Evolutionary conservation across 2,113 vertebrate species (phyloP).

Genomic region (Podilymbus podiceps): DNA sequence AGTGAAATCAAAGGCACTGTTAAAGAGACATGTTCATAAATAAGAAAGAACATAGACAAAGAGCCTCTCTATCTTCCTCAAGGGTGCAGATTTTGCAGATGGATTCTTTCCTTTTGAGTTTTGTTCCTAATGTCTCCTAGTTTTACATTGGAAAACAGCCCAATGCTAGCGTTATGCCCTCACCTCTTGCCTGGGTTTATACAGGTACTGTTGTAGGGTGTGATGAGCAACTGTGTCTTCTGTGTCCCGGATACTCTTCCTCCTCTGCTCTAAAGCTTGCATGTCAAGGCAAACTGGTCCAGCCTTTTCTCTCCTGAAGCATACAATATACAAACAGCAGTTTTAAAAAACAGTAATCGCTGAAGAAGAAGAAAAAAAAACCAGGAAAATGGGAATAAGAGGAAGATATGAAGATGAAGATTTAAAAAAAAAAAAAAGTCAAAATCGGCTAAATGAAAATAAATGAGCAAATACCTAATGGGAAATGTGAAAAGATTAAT

Average conservation of each 20-base stretch:
- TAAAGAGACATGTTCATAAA: not conserved
- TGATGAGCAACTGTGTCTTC: slow-evolving; percentile 88
- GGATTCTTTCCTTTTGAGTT: not conserved
- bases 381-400: not conserved
- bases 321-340: not conserved
- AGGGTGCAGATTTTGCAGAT: not conserved
- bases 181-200: slow-evolving; percentile 91
- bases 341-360: not conserved
- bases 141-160: not conserved
- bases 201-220: slow-evolving; percentile 91
- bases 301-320: slow-evolving; percentile 79
- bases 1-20: not conserved
- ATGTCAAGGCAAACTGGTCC: slow-evolving; percentile 90
- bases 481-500: not conserved
- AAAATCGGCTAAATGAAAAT: not conserved
- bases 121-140: not conserved
- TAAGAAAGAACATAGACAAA: not conserved
- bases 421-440: not conserved
- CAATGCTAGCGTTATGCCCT: not conserved
- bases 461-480: not conserved
- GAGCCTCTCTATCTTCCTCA: not conserved
- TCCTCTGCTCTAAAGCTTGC: slow-evolving; percentile 83
- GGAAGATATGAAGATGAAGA: not conserved
- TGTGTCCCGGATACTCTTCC: slow-evolving; percentile 76
- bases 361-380: not conserved